Base-by-base conservation (phyloP, 1,140 invertebrate species). In the Philopotamus ludificatus region DNA sequence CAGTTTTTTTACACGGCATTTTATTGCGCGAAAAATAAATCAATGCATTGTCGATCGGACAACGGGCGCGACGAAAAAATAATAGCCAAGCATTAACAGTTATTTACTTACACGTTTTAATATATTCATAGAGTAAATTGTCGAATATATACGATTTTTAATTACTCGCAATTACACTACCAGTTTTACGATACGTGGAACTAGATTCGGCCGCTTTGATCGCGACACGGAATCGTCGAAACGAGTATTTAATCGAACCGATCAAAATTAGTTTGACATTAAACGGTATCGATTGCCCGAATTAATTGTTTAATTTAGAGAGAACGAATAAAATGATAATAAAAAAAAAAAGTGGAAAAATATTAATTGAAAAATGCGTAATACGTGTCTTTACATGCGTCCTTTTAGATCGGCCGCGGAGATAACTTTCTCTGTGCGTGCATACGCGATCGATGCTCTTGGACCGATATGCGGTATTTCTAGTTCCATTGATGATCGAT, bases 401-500 rank as follows among this genome's bases (percentile, higher is more conserved):
- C 54, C 54, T 57, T 57, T 25, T 28, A 57, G 54, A 57, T 57
- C 54, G 54, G 42, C 23, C 54, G 28, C 54, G 54, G 4, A 4
- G 54, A 57, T 28, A 57, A 57, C 54, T 57, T 57, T 57, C 54
- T 41, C 54, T 49, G 10, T 39, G 34, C n/a, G 23, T 41, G 20
- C 12, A 42, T 39, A 49, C 23, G 18, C 22, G 50, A n/a, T 25
- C 50, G 50, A 57, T 57, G 34, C 54, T 41, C 54, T 57, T 34
- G 28, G n/a, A 34, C 28, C 12, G 28, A 34, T 34, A 34, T 34
- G 28, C 28, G 28, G 28, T 34, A 7, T 34, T 34, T 34, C 39
- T 57, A 28, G 54, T 53, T 25, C 34, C 54, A 7, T 12, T 12
- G 28, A 4, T 34, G 28, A 34, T 34, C 28, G 12, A 34, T 34